These are phyloP conservation scores for Anthoscopus minutus DNA, from an alignment of 2,113 vertebrate species.

Conservation along the genomic window DNA sequence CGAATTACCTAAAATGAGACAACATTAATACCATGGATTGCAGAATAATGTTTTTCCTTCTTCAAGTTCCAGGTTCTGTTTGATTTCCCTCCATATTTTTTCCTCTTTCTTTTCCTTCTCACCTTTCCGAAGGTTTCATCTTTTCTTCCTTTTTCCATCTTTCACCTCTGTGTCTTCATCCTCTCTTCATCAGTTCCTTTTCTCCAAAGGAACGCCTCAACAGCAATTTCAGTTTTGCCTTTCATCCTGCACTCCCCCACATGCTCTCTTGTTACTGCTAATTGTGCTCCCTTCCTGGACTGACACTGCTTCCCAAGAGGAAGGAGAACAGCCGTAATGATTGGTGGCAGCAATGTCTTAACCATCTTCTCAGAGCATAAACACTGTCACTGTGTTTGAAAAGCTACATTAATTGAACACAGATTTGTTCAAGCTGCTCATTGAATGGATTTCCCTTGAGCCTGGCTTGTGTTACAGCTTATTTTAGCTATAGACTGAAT, in stretches of 20 bases:
- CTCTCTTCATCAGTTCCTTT: background rate
- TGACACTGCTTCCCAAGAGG: slow-evolving; percentile 46
- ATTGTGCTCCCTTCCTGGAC: slow-evolving; percentile 49
- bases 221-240: background rate
- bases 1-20: background rate
- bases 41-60: background rate
- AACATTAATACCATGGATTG: fast-evolving
- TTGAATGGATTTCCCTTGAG: slow-evolving; percentile 51
- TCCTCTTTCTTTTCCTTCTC: background rate
- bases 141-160: background rate
- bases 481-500: slow-evolving; percentile 44
- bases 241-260: slow-evolving; percentile 8
- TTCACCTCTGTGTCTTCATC: background rate
- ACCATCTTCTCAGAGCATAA: slow-evolving; percentile 54
- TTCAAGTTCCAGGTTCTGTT: background rate
- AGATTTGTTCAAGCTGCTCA: slow-evolving; percentile 59
- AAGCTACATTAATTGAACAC: slow-evolving; percentile 63
- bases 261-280: slow-evolving; percentile 30
- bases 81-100: background rate
- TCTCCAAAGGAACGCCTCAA: background rate
- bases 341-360: slow-evolving; percentile 60
- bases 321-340: slow-evolving; percentile 37
- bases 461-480: slow-evolving; percentile 35
- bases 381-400: slow-evolving; percentile 60
- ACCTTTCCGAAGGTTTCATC: background rate